Evolutionary conservation across 2,797 vertebrate genomes (phyloP), one percentile per base, ranked within the genome.

Genomic region (Hylomyscus alleni): DNA sequence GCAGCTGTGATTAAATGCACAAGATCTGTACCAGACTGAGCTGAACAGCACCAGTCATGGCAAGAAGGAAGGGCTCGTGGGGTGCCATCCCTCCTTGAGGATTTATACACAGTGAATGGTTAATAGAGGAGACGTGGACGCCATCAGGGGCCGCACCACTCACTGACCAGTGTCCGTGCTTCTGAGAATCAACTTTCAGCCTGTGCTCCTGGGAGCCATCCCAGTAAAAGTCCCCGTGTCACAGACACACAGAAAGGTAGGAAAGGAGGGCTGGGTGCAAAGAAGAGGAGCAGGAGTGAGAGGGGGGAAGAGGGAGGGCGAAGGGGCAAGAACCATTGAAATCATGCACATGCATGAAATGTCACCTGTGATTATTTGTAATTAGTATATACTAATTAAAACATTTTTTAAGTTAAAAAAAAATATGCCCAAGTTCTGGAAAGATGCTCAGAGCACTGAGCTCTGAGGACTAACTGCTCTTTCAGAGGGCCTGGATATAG

Each of bases 311-410:
- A 65, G n/a, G 20, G 40, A 24, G n/a, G 6, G 13, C 13, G 34
- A 31, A 56, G 31, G 78, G 26, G 14, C 11, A 19, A 83, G 60
- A 47, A 85, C 22, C 26, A 31, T 20, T 19, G 29, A 50, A n/a
- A n/a, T 50, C 60, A 22, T 50, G 44, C 19, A 67, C 44, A 20
- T 2, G 29, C 44, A 14, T 50, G 37, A 50, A 85, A 65, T 13
- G 11, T 34, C 62, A 24, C 1, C 10, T 0, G 0, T 50, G 31
- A 50, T n/a, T 34, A n/a, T 22, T 22, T 50, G 31, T n/a, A 52
- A 50, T 15, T 67, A 85, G 50, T 67, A 67, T 40, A 29, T n/a
- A 50, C 60, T 14, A 50, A 85, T 22, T 7, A 85, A 67, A 67
- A 34, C 60, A n/a, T 67, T 65, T 65, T 65, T 84, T 47, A 65